Base-by-base conservation (phyloP, 2,888 invertebrate species). In the Athalia cordata region DNA sequence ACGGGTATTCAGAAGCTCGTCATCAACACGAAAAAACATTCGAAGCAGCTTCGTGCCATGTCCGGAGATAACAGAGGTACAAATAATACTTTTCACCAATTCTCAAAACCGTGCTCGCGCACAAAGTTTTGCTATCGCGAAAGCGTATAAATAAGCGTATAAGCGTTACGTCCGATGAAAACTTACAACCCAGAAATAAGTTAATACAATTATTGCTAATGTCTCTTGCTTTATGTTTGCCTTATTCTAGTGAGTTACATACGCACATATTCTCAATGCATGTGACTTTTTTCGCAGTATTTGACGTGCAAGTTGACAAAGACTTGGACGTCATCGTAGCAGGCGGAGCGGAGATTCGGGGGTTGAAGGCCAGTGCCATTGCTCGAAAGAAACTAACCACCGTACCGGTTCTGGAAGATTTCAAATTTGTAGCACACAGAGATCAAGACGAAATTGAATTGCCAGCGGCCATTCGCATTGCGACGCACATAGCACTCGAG, bases 271-370 rank as follows among this genome's bases (percentile, higher is more conserved):
- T 15, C n/a, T n/a, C n/a, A n/a, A n/a, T n/a, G 4, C n/a, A 29
- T 29, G 11, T 76, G 1, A 66, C 52, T 52, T 50, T 50, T 79
- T 64, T 49, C 85, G 57, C 72, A 91, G 91, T 87, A 68, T 81
- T 92, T 7, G 86, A 91, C 1, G 89, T 91, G 0, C 83, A 85
- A 57, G 85, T 89, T 4, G 3, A 72, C 11, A 45, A 72, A 13
- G 47, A 59, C 29, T 45, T 59, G n/a, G 72, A 86, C 49, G 81
- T 86, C 50, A 88, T 91, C 80, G 92, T 94, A 81, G 93, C 94
- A 78, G 96, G 96, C 68, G 96, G 96, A 79, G 94, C 96, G 0
- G 95, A 96, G 90, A 91, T 97, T 5, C 92, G 94, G 74, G 96
- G 96, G 4, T 91, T 97, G 0, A 93, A 95, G 82, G 96, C 96